A percentile compares a stretch with the other conserved stretches of the same genome.
These are phyloP conservation scores for Agrochola litura DNA, from an alignment of 2,888 invertebrate species.

Conservation along the genomic window DNA sequence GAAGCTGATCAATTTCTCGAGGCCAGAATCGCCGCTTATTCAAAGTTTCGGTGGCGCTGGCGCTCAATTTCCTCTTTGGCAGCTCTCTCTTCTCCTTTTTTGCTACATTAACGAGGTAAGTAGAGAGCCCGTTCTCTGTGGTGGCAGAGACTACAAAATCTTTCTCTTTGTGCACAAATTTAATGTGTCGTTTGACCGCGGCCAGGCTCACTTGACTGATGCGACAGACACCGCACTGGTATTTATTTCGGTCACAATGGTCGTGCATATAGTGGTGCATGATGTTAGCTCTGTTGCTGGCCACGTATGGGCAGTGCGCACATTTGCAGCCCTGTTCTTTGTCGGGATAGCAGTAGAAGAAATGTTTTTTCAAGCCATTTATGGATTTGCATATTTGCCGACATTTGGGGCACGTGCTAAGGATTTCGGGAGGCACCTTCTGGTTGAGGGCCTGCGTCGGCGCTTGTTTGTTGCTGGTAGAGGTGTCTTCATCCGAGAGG, in stretches of 20 bases:
- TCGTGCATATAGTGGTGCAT: slow-evolving; percentile 72
- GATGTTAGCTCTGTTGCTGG: slow-evolving; percentile 59
- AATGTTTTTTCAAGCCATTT: slow-evolving; percentile 75
- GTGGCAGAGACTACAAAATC: slow-evolving; percentile 27
- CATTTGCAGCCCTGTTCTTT: slow-evolving; percentile 55
- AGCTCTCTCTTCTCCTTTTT: slow-evolving; percentile 40
- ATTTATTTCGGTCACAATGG: slow-evolving; percentile 56
- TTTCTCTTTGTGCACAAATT: slow-evolving; percentile 64
- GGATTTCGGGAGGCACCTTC: slow-evolving; percentile 30
- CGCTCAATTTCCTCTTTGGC: slow-evolving; percentile 66
- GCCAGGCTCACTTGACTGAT: slow-evolving; percentile 42
- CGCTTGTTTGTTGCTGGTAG: slow-evolving; percentile 9
- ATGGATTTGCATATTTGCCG: slow-evolving; percentile 52
- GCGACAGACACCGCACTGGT: slow-evolving; percentile 72
- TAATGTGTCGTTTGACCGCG: slow-evolving; percentile 71
- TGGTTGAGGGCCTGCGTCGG: not conserved
- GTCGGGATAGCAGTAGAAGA: slow-evolving; percentile 59
- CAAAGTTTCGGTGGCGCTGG: slow-evolving; percentile 61
- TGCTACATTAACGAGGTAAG: slow-evolving; percentile 16
- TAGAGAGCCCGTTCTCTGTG: slow-evolving; percentile 13
- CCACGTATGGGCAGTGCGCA: slow-evolving; percentile 54
- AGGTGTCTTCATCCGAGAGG: slow-evolving; percentile 72
- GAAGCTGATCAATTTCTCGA: slow-evolving; percentile 91
- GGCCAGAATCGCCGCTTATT: slow-evolving; percentile 87
- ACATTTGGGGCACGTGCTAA: slow-evolving; percentile 79